Evolutionary conservation across 2,113 vertebrate species (phyloP), one percentile per base, ranked within the genome.

Genomic region (Laticauda colubrina): DNA sequence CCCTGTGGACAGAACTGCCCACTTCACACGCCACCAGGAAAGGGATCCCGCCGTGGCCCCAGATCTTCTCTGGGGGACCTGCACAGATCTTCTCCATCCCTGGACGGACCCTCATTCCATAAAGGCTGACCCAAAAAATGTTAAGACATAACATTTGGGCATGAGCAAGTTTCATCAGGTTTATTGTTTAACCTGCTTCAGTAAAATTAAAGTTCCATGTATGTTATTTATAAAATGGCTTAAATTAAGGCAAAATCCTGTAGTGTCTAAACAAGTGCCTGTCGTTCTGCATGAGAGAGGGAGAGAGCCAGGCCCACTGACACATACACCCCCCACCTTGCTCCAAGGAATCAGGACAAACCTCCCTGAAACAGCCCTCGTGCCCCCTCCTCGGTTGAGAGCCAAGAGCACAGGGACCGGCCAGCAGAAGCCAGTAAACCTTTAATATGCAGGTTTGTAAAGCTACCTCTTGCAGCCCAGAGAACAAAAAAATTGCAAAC

Each of bases 241-340:
- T 96, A 89, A 94, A 93, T 95, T 95, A 96, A 96, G 96, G 96
- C 88, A 92, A 95, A 94, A 93, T 92, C 51, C 7, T 64, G 90
- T 92, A 95, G 93, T 93, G 75, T 94, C 93, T 92, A 91, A 88
- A 91, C 61, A 95, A 96, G 92, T 51, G 43, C 90, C 90, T 93
- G 53, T 54, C 92, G 69, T 24, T 93, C 95, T 95, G 93, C 89
- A 92, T 54, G 51, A 88, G 7, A 59, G 23, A 20, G 15, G 14
- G 54, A 45, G 89, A 81, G 18, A 8, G 88, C 0, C n/a, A 57
- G 53, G 90, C 95, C 64, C 12, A 56, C 75, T 94, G 64, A 59
- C 75, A 26, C 56, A 7, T 2, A 2, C 5, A 51, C 21, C 1
- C 3, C 0, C 61, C 93, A 54, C 43, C 0, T 86, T 69, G 81